phyloP scores from a whole-genome alignment of 2,113 vertebrate genomes.

The Lepus europaeus region DNA sequence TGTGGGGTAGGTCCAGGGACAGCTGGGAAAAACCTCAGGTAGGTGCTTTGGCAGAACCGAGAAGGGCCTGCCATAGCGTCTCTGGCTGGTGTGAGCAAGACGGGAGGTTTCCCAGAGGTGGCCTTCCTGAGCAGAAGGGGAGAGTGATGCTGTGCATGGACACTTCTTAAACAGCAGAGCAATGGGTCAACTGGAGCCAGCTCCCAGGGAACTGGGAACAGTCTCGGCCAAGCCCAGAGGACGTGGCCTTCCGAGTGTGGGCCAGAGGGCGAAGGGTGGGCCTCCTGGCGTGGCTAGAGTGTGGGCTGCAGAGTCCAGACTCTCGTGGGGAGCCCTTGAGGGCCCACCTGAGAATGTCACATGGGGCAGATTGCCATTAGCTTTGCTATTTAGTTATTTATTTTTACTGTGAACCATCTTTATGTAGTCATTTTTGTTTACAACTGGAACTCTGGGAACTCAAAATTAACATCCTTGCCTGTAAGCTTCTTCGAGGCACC shows the following conservation, averaged over 20 bases:
- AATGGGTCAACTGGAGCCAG: not conserved
- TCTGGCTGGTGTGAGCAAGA: not conserved
- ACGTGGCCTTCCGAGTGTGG: not conserved
- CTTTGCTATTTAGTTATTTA: not conserved
- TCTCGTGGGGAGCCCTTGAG: not conserved
- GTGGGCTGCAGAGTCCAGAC: not conserved
- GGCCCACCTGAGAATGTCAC: not conserved
- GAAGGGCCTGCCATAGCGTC: not conserved
- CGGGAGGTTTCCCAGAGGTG: not conserved
- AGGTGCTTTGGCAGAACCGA: not conserved
- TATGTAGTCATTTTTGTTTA: too few species aligned
- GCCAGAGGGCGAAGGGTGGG: not conserved
- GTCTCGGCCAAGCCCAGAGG: not conserved
- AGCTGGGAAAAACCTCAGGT: not conserved
- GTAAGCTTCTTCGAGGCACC: too few species aligned
- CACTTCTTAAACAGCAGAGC: not conserved
- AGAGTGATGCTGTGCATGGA: not conserved
- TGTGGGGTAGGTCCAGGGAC: not conserved
- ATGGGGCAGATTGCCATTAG: not conserved
- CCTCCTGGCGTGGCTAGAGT: not conserved
- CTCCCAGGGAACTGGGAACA: not conserved
- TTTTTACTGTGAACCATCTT: too few species aligned
- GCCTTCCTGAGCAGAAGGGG: not conserved
- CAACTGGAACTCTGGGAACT: too few species aligned
- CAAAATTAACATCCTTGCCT: too few species aligned